A percentile compares a stretch with the other conserved stretches of the same genome.
These are phyloP conservation scores for Mormyrops boulengeri DNA, from an alignment of 2,797 vertebrate genomes.

Conservation along the genomic window DNA sequence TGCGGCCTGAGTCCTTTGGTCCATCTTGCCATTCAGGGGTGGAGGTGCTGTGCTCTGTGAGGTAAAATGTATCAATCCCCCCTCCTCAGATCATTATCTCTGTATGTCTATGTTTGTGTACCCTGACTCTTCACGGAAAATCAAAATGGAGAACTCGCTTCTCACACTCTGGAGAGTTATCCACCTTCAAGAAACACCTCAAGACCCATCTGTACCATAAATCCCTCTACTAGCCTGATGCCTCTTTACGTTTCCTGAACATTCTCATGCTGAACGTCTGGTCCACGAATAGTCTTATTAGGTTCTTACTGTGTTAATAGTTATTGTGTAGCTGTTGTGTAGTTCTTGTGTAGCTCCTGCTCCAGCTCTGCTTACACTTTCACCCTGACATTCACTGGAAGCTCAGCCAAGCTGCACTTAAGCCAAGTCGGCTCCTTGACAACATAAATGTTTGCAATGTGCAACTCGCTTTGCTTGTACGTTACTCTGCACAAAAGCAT, in stretches of 20 bases:
- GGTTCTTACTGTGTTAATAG: background rate
- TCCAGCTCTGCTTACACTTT: background rate
- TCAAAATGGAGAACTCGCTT: background rate
- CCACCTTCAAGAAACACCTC: background rate
- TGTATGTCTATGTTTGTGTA: background rate
- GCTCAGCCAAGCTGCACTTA: background rate
- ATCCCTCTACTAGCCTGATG: background rate
- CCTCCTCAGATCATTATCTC: background rate
- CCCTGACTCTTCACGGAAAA: background rate
- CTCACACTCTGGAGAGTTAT: background rate
- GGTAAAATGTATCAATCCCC: background rate
- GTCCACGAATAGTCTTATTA: background rate
- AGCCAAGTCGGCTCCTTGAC: background rate
- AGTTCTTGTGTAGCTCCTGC: background rate
- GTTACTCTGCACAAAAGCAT: background rate
- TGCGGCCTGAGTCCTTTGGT: background rate
- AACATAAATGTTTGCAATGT: background rate
- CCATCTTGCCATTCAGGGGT: background rate
- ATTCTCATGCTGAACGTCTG: background rate
- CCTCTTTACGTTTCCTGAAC: background rate
- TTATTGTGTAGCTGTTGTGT: background rate
- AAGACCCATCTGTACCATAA: background rate
- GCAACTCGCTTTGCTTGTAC: background rate
- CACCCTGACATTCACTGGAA: background rate
- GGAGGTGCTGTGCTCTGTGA: background rate